Conservation (phyloP, 2,888 invertebrate genomes). For the Nebria brevicollis region DNA sequence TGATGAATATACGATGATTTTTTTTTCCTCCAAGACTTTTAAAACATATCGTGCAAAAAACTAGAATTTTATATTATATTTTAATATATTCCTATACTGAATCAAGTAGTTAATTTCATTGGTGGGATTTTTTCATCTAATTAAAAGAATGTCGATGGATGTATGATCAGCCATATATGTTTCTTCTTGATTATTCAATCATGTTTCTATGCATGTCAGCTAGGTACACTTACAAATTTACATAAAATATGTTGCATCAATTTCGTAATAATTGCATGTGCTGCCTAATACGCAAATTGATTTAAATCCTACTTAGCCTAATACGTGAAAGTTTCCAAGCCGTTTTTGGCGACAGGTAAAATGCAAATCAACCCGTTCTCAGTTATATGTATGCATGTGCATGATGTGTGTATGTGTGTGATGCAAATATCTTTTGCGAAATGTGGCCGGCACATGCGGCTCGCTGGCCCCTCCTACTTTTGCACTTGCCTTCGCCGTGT, state of each 20-base stretch:
- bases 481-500: slow-evolving; percentile 32
- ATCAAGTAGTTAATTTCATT: slow-evolving; percentile 29
- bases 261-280: slow-evolving; percentile 5
- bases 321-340: background rate
- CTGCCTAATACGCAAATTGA: background rate
- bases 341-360: slow-evolving; percentile 7
- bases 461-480: slow-evolving; percentile 30
- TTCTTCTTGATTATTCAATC: slow-evolving; percentile 16
- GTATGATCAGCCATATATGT: slow-evolving; percentile 15
- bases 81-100: slow-evolving; percentile 30
- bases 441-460: slow-evolving; percentile 23
- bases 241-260: background rate
- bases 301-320: background rate
- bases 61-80: slow-evolving; percentile 25
- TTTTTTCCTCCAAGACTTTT: slow-evolving; percentile 21
- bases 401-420: background rate
- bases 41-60: slow-evolving; percentile 13
- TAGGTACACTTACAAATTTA: background rate
- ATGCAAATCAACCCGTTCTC: slow-evolving; percentile 8
- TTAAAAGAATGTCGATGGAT: slow-evolving; percentile 9
- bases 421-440: slow-evolving; percentile 14
- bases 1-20: slow-evolving; percentile 48
- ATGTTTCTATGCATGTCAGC: background rate
- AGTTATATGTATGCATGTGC: background rate
- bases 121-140: slow-evolving; percentile 9